Percentiles rank a stretch among this genome's conserved stretches.
Conservation (phyloP, 2,797 vertebrate genomes). For the Lepidocolaptes lacrymiger region DNA sequence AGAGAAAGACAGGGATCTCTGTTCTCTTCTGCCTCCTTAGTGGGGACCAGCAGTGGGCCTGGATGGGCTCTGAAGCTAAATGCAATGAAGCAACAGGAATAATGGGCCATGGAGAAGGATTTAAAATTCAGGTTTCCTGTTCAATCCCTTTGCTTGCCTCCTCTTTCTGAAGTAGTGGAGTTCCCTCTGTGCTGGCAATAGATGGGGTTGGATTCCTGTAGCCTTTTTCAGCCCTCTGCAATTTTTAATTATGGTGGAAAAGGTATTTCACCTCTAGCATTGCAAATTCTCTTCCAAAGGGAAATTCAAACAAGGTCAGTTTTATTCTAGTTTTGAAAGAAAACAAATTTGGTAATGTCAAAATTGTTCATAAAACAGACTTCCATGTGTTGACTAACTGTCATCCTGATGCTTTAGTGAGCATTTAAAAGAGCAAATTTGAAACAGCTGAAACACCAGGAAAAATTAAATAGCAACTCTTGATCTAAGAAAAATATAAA, state of each 20-base stretch:
- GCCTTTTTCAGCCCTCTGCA: not conserved
- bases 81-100: not conserved
- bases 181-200: not conserved
- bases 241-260: not conserved
- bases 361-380: not conserved
- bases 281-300: not conserved
- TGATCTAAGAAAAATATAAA: constrained; percentile 38
- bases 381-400: not conserved
- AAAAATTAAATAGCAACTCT: constrained; percentile 33
- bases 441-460: constrained; percentile 20
- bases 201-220: not conserved
- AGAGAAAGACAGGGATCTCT: not conserved
- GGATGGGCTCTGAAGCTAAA: not conserved
- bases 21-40: not conserved
- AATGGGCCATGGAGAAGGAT: not conserved
- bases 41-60: not conserved
- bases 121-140: not conserved
- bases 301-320: not conserved
- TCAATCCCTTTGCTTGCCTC: not conserved
- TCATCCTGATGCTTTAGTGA: not conserved
- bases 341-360: constrained; percentile 8
- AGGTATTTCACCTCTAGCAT: not conserved
- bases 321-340: constrained; percentile 33
- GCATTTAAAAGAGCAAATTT: not conserved
- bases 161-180: not conserved